Evolutionary conservation across 2,113 vertebrate genomes (phyloP).

Genomic region (Scomber japonicus): DNA sequence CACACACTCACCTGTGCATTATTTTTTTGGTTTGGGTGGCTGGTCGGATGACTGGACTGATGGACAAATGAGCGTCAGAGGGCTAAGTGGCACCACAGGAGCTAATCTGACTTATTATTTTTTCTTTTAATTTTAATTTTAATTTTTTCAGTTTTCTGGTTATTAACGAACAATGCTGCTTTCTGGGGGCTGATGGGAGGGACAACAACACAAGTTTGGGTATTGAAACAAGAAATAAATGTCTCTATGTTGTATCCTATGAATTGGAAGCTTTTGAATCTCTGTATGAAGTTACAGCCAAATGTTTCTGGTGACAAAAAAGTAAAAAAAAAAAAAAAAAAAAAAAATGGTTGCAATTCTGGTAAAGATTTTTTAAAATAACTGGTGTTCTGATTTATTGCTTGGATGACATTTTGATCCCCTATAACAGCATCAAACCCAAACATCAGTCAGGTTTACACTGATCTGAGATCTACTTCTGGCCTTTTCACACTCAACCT

Average conservation of each 20-base stretch:
- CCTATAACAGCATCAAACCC: not conserved
- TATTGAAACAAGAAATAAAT: conserved; percentile 76
- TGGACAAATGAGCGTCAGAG: conserved; percentile 22
- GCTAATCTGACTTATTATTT: conserved; percentile 47
- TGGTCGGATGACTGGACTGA: conserved; percentile 2
- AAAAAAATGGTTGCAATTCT: conserved; percentile 63
- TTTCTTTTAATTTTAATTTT: conserved; percentile 38
- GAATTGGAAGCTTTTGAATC: conserved; percentile 72
- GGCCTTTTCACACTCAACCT: conserved; percentile 8
- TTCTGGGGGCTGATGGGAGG: conserved; percentile 65
- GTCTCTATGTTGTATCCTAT: conserved; percentile 81
- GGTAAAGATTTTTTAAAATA: conserved; percentile 67
- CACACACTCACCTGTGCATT: conserved; percentile 63
- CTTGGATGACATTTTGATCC: conserved; percentile 14
- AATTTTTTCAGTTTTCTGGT: conserved; percentile 17
- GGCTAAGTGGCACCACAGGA: conserved; percentile 21
- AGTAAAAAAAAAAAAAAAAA: conserved; percentile 27
- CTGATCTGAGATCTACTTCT: not conserved
- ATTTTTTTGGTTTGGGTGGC: conserved; percentile 16
- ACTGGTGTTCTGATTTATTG: conserved; percentile 53
- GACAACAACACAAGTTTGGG: conserved; percentile 53
- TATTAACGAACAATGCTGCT: conserved; percentile 79
- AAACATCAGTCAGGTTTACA: conserved; percentile 26
- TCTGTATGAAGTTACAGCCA: conserved; percentile 79
- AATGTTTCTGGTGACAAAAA: conserved; percentile 75